These are phyloP conservation scores for Celastrina argiolus DNA, from an alignment of 2,888 invertebrate species.

Conservation along the genomic window DNA sequence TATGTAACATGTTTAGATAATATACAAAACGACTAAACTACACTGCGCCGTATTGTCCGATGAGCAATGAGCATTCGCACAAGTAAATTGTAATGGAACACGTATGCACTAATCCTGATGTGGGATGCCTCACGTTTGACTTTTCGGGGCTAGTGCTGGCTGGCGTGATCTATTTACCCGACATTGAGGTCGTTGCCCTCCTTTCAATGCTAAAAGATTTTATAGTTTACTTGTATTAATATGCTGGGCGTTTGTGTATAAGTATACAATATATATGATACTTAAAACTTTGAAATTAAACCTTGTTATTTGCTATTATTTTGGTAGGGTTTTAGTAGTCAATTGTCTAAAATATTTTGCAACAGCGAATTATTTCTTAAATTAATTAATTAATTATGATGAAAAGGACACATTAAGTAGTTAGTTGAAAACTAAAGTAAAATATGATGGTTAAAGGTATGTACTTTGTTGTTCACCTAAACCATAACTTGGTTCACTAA, in stretches of 20 bases:
- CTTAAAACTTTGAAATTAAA: background rate
- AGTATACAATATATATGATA: background rate
- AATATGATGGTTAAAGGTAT: too few species aligned
- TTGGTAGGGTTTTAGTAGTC: background rate
- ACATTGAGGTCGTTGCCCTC: conserved; percentile 56
- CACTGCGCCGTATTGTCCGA: conserved; percentile 38
- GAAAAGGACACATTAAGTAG: too few species aligned
- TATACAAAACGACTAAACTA: conserved; percentile 40
- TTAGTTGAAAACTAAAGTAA: too few species aligned
- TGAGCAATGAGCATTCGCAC: conserved; percentile 3
- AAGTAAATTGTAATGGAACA: conserved; percentile 22
- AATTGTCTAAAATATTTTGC: background rate
- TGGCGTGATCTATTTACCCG: conserved; percentile 46
- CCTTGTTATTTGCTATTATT: background rate
- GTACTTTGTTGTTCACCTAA: too few species aligned
- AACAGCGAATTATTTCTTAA: background rate
- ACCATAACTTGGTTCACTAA: too few species aligned
- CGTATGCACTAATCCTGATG: conserved; percentile 3
- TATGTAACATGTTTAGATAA: conserved; percentile 10
- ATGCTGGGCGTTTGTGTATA: background rate
- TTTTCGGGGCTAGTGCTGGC: background rate
- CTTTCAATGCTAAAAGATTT: conserved; percentile 27
- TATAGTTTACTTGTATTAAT: background rate
- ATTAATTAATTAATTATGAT: background rate
- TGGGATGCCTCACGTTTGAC: background rate